Base-by-base conservation (phyloP, 2,113 vertebrate species). In the Noctilio leporinus region DNA sequence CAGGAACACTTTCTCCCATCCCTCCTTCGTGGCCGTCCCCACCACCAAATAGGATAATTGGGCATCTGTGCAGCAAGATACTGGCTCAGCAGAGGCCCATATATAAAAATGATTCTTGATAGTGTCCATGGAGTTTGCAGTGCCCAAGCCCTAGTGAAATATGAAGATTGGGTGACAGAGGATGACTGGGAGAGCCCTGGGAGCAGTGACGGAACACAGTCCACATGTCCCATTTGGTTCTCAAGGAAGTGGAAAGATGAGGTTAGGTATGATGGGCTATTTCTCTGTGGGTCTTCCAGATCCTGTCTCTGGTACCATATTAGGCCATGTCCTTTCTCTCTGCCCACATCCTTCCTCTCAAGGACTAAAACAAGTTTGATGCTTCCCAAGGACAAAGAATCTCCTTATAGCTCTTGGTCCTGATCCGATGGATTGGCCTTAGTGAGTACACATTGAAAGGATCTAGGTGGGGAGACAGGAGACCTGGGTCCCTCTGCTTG, bases 101-200 rank as follows among this genome's bases (percentile, higher is more conserved):
- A 72, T 59, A 88, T 88, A 91, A 93, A 96, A 94, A 95, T 88
- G 78, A 93, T 93, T 95, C 81, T 72, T 78, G 94, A 96, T 95
- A 87, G 89, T 62, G 81, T 87, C 84, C 1, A 24, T 88, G 86
- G 93, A 93, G 55, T 95, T 86, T 88, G 76, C 45, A 70, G 72
- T 92, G 93, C 86, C 67, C 76, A 16, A 40, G 62, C 76, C 43
- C 82, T 86, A 86, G 88, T 95, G 90, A 97, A 96, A 95, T 96
- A 90, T 72, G 95, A 87, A 96, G 83, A 85, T 45, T 14, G 86
- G 93, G 81, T 53, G 47, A 51, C 8, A 35, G 90, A 86, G 91
- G 94, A 20, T 82, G 95, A 69, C 92, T 57, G 7, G 5, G 89
- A 64, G 88, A 92, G n/a, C 53, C 51, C 84, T 0, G 0, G 72